Evolutionary conservation across 2,113 vertebrate species (phyloP), one percentile per base, ranked within the genome.

Genomic region (Ursus arctos): DNA sequence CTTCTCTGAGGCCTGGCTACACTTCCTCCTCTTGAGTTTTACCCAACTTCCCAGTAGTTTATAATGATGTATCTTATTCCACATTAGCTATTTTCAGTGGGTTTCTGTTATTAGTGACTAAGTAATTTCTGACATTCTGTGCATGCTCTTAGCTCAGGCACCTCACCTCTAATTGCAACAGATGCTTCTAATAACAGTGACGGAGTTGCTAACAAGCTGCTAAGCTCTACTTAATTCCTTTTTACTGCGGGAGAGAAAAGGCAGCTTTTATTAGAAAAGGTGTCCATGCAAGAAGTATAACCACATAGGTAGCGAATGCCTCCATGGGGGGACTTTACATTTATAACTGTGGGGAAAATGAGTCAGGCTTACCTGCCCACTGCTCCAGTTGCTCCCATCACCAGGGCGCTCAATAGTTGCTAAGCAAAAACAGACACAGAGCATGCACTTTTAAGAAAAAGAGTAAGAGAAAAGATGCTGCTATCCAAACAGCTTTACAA

Each of bases 401-500:
- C 98, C 98, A 99, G 98, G 14, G 98, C 99, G 92, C 99, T 98
- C 93, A 99, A 97, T 90, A 99, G 98, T 99, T 99, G 99, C 99
- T 99, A 97, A 55, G 94, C 91, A 91, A 96, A 93, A 81, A 97
- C 26, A 94, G 55, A 98, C 33, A 98, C 86, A 96, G 53, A 69
- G 2, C 0, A 87, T 88, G 79, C 12, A 91, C 77, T 97, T 33
- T 96, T 91, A 72, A 0, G 0, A 89, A 92, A 93, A 94, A 97
- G 88, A 59, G 24, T 55, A 87, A 4, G 6, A 36, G 21, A 92
- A 53, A 72, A 82, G 61, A 67, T 57, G 36, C 77, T 31, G 28
- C 47, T 57, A 6, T 1, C 31, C 8, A 4, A 22, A 65, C 65
- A 79, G 53, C 28, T n/a, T 36, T 69, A 51, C 18, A 40, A 40